Evolutionary conservation across 2,113 vertebrate species (phyloP).

Genomic region (Dunckerocampus dactyliophorus): DNA sequence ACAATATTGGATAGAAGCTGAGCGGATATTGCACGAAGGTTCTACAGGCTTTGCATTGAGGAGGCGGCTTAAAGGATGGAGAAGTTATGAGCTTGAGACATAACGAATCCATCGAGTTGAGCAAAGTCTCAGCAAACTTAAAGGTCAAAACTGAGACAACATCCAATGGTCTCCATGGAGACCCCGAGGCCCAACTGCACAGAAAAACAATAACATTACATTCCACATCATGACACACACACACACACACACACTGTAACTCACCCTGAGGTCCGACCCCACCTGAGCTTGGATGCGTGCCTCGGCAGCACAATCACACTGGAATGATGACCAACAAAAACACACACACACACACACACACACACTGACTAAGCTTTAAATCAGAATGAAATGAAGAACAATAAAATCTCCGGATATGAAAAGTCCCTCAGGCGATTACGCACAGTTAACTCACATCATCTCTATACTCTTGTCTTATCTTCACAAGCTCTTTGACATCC

Average conservation of each 20-base stretch:
- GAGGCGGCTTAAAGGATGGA: slow-evolving; percentile 17
- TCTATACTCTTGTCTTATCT: too few relatives aligned
- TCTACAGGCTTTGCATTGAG: slow-evolving; percentile 7
- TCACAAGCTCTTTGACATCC: too few relatives aligned
- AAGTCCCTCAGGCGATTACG: background rate
- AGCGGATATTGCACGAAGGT: background rate
- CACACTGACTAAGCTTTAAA: slow-evolving; percentile 24
- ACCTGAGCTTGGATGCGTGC: slow-evolving; percentile 60
- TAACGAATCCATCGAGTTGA: slow-evolving; percentile 7
- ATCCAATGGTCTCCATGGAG: slow-evolving; percentile 1
- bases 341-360: slow-evolving; percentile 40
- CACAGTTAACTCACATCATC: background rate
- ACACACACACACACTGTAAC: slow-evolving; percentile 42
- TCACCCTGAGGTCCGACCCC: slow-evolving; percentile 65
- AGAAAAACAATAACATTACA: slow-evolving; percentile 48
- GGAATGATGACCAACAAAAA: slow-evolving; percentile 16
- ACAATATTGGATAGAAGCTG: background rate
- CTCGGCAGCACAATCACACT: slow-evolving; percentile 60
- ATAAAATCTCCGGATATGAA: slow-evolving; percentile 12
- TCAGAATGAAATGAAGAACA: slow-evolving; percentile 5
- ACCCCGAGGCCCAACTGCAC: slow-evolving; percentile 11
- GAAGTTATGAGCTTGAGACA: background rate
- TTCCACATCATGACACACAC: slow-evolving; percentile 45
- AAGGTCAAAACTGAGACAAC: background rate
- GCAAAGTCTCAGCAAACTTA: background rate